Evolutionary conservation across 2,888 invertebrate genomes (phyloP).

Genomic region (Deladenus siricidicola): DNA sequence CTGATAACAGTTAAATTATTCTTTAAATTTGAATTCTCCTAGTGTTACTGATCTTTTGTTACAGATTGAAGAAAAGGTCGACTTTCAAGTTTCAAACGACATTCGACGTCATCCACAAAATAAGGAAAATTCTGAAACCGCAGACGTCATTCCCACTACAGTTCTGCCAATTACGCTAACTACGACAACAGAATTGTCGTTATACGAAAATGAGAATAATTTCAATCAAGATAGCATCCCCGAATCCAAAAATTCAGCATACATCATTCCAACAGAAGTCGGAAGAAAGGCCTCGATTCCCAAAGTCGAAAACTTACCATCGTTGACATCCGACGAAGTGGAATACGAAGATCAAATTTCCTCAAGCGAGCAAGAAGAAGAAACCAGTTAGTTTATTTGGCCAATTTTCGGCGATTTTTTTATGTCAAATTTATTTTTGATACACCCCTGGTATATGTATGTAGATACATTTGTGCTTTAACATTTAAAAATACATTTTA

Average conservation of each 20-base stretch:
- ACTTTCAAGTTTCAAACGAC: neutral
- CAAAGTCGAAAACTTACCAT: neutral
- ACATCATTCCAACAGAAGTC: constrained; percentile 1
- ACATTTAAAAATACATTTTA: too few relatives aligned
- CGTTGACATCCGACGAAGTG: too few relatives aligned
- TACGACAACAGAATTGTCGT: too few relatives aligned
- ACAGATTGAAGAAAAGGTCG: neutral
- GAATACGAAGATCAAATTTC: too few relatives aligned
- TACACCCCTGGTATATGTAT: too few relatives aligned
- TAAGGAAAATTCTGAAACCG: neutral
- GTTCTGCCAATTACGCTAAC: neutral
- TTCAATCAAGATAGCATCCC: neutral
- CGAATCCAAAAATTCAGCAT: constrained; percentile 10
- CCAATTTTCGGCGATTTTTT: constrained; percentile 2
- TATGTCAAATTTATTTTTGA: too few relatives aligned
- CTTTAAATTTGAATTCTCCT: too few relatives aligned
- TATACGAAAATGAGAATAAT: too few relatives aligned
- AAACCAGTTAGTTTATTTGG: neutral
- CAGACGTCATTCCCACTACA: neutral
- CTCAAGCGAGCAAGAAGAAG: too few relatives aligned
- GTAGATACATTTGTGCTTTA: too few relatives aligned
- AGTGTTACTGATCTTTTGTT: too few relatives aligned
- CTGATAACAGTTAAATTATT: too few relatives aligned
- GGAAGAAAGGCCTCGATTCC: neutral
- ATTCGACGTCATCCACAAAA: constrained; percentile 3